Base-by-base conservation (phyloP, 2,113 vertebrate genomes). In the Urocolius indicus region DNA sequence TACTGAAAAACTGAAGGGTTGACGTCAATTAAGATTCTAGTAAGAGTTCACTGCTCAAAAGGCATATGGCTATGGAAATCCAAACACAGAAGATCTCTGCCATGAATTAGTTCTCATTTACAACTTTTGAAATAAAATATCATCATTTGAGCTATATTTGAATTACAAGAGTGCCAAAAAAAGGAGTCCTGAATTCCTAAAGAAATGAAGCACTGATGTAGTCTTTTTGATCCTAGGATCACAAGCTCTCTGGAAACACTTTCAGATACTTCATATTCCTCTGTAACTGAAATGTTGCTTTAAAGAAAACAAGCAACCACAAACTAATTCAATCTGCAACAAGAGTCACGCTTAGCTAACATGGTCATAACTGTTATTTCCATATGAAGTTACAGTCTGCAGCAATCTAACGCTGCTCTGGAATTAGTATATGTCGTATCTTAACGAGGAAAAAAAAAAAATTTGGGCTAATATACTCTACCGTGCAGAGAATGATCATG, bases 141-240 rank as follows among this genome's bases (percentile, higher is more conserved):
- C 88, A 94, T 82, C 22, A 95, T 93, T 57, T 58, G 54, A 97
- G 83, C 78, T 87, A 75, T 90, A 96, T 94, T 96, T 95, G 89
- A 97, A 96, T 94, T 90, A 80, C 73, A 93, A 63, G 86, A 97
- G 62, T 94, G 77, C 32, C 51, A 78, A 57, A 83, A 81, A 87
- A 94, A 91, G 32, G 80, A 94, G 75, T 88, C 91, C 87, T 27
- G 41, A 93, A 90, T 96, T 90, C 83, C 89, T 94, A 41, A 97
- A 97, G 90, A 96, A 84, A 71, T 94, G 95, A 96, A 93, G 71
- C 88, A 95, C 89, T 95, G 92, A 96, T 93, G 74, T 67, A 94
- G 92, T 96, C 84, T 82, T 96, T 97, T 96, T 96, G 86, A 97
- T 96, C 89, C 68, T 93, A 89, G 93, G 93, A 97, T 97, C 97